Evolutionary conservation across 2,113 vertebrate genomes (phyloP).

Genomic region (pig (Sus scrofa)): DNA sequence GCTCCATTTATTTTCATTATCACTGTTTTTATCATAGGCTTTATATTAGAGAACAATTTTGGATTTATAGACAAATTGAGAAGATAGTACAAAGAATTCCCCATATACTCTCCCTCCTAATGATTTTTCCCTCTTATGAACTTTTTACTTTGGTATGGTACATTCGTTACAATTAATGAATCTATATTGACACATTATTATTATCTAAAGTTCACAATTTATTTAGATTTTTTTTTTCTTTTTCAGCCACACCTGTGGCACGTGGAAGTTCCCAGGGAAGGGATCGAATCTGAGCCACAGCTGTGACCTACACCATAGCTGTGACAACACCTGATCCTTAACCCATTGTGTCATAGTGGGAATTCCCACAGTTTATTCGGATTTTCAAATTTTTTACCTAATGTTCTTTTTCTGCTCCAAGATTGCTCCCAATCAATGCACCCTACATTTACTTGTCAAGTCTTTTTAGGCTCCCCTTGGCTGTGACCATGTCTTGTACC

Average conservation of each 20-base stretch:
- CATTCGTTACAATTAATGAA: background rate
- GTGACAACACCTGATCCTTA: no score
- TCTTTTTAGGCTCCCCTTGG: background rate
- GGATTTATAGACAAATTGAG: conserved; percentile 38
- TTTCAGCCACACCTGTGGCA: no score
- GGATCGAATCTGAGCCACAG: no score
- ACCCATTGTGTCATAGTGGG: no score
- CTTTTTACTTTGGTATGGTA: background rate
- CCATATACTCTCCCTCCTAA: background rate
- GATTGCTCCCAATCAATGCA: background rate
- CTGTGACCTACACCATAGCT: no score
- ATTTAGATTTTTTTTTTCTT: no score
- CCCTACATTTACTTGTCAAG: background rate
- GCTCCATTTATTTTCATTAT: conserved; percentile 15
- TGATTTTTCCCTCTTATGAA: background rate
- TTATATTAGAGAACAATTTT: conserved; percentile 37
- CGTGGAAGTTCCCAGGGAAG: no score
- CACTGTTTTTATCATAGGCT: background rate
- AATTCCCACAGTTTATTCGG: no score
- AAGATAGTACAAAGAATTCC: background rate
- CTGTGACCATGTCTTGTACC: background rate
- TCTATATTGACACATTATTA: background rate
- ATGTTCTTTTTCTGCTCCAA: background rate
- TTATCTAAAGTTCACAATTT: background rate
- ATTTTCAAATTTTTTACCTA: background rate